Evolutionary conservation across 2,113 vertebrate species (phyloP).

Genomic region (Gobiocypris rarus): DNA sequence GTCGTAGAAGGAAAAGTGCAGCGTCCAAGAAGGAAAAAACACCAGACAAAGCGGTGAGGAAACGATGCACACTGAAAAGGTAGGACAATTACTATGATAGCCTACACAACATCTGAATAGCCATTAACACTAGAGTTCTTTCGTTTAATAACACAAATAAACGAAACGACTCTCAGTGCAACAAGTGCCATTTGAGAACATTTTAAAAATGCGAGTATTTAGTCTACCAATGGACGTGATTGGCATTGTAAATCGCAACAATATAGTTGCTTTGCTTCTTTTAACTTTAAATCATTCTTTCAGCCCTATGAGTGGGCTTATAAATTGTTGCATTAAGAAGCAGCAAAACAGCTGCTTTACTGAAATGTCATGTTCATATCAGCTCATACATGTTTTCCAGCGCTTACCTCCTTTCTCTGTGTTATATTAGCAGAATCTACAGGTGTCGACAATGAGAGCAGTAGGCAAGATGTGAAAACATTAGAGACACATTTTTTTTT

Average conservation of each 20-base stretch:
- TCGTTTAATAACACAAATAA: not conserved
- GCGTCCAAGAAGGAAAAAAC: conserved; percentile 58
- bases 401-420: not conserved
- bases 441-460: not conserved
- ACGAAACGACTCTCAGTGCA: not conserved
- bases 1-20: conserved; percentile 64
- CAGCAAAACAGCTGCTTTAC: not conserved
- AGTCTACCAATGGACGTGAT: not conserved
- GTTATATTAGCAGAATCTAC: not conserved
- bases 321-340: not conserved
- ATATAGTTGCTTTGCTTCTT: not conserved
- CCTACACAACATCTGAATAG: too few relatives aligned
- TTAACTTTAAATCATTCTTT: not conserved
- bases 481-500: too few relatives aligned
- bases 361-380: not conserved
- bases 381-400: not conserved
- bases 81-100: not conserved
- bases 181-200: not conserved
- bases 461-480: not conserved
- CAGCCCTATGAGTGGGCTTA: not conserved
- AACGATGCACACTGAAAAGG: conserved; percentile 45
- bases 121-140: too few relatives aligned
- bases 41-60: conserved; percentile 63
- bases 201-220: not conserved
- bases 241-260: not conserved